Conservation (phyloP, 2,113 vertebrate genomes). For the Neogale vison region DNA sequence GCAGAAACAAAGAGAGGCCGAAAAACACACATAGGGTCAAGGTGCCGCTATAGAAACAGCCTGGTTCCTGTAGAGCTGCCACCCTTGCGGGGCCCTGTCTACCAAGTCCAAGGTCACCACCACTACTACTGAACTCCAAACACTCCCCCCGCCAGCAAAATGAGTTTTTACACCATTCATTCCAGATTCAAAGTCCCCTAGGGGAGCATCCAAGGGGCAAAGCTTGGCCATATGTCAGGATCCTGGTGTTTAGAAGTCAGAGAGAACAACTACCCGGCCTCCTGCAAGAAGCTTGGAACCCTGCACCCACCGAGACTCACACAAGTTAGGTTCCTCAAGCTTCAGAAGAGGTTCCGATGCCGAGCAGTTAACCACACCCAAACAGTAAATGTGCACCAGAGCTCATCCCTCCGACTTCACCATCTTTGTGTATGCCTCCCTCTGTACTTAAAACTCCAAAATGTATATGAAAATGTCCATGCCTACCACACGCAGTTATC, state of each 20-base stretch:
- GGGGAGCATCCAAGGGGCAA: background rate
- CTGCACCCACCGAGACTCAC: background rate
- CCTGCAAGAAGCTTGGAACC: background rate
- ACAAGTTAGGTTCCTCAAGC: background rate
- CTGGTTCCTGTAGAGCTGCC: background rate
- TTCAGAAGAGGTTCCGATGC: background rate
- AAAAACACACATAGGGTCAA: background rate
- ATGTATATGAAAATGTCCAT: background rate
- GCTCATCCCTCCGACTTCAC: background rate
- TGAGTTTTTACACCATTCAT: background rate
- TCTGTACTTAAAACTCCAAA: background rate
- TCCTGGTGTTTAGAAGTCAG: background rate
- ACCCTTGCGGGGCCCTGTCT: rapidly evolving
- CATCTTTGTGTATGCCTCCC: background rate
- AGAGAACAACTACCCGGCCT: background rate
- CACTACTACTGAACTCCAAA: background rate
- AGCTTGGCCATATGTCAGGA: background rate
- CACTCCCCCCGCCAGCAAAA: background rate
- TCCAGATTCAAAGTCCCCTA: background rate
- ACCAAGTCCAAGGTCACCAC: background rate
- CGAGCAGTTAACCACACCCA: background rate
- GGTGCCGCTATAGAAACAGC: background rate
- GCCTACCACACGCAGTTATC: background rate
- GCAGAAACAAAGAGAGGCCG: background rate
- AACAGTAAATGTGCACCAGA: background rate